phyloP scores from a whole-genome alignment of 2,113 vertebrate genomes.

The Neogobius melanostomus region DNA sequence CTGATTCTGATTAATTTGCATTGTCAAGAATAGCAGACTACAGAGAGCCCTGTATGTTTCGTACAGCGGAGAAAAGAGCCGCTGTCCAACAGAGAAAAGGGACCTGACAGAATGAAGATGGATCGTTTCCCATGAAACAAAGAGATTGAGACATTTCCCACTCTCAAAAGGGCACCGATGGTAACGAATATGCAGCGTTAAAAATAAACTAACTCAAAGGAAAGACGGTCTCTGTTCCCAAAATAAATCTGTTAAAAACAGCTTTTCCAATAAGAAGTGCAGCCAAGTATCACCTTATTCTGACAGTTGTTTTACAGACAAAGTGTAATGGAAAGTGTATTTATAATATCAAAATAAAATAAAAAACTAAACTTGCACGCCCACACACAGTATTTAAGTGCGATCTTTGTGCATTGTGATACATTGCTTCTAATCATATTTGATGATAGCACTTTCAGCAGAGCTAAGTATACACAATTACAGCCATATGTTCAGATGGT shows the following conservation, averaged over 20 bases:
- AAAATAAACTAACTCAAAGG: slow-evolving; percentile 1
- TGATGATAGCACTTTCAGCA: not conserved
- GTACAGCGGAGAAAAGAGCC: not conserved
- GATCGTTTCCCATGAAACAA: slow-evolving; percentile 38
- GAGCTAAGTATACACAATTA: not conserved
- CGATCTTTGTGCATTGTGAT: not conserved
- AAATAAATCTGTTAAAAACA: not conserved
- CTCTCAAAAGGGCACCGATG: slow-evolving; percentile 2
- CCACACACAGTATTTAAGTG: too few relatives aligned
- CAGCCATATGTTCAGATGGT: not conserved
- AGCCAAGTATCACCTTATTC: not conserved
- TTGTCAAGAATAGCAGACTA: too few relatives aligned
- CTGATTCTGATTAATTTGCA: too few relatives aligned
- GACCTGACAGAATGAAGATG: slow-evolving; percentile 33
- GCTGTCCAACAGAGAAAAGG: slow-evolving; percentile 6
- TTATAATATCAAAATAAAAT: not conserved
- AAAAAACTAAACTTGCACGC: not conserved
- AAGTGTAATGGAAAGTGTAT: not conserved
- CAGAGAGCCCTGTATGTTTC: too few relatives aligned
- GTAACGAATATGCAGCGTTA: slow-evolving; percentile 1
- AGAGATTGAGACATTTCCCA: slow-evolving; percentile 19
- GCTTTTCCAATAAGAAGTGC: not conserved
- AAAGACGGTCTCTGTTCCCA: not conserved
- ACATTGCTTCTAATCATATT: not conserved
- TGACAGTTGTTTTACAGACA: not conserved